Percentiles rank a stretch among this genome's conserved stretches.
Conservation (phyloP, 2,888 invertebrate species). For the Synanthedon vespiformis region DNA sequence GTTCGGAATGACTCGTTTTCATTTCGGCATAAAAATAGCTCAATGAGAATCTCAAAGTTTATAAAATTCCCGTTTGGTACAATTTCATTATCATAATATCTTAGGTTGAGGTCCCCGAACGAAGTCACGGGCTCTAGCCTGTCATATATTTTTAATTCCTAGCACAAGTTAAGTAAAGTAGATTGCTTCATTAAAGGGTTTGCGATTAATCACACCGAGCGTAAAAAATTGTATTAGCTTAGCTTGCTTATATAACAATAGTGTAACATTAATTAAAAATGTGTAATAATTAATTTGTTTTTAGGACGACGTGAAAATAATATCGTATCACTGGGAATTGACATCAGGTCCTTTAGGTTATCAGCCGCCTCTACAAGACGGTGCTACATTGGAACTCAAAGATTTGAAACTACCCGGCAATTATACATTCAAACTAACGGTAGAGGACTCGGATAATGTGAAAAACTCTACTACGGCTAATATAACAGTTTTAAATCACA, state of each 20-base stretch:
- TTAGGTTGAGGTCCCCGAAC: no score
- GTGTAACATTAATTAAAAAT: background rate
- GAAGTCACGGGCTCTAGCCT: no score
- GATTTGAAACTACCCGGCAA: constrained; percentile 89
- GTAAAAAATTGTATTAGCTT: background rate
- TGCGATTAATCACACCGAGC: no score
- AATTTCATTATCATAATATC: no score
- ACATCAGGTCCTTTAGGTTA: constrained; percentile 90
- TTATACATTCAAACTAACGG: constrained; percentile 90
- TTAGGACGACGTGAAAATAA: constrained; percentile 84
- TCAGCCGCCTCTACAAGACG: constrained; percentile 82
- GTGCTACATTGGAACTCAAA: constrained; percentile 85
- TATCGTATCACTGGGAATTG: constrained; percentile 93
- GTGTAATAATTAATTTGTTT: background rate
- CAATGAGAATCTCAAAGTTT: no score
- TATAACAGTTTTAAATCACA: constrained; percentile 89
- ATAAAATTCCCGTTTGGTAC: no score
- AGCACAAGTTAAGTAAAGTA: no score
- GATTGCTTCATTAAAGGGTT: no score
- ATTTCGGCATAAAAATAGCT: no score
- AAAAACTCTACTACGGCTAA: constrained; percentile 89
- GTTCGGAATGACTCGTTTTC: no score
- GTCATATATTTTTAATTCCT: no score
- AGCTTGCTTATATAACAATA: background rate
- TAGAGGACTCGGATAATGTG: constrained; percentile 90